phyloP scores from a whole-genome alignment of 2,888 invertebrate genomes.

The Isoperla grammatica region DNA sequence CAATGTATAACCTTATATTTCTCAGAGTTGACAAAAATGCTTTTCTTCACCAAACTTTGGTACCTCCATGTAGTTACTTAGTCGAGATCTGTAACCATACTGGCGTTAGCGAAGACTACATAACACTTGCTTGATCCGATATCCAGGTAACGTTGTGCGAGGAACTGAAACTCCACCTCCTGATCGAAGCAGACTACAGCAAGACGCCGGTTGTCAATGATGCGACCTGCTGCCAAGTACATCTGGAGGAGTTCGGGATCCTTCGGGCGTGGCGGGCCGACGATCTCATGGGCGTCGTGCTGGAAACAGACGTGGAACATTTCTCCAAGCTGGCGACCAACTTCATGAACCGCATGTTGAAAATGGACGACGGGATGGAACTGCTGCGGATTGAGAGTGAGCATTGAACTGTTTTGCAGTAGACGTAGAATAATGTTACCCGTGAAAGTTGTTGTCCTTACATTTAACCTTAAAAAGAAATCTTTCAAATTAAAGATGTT shows the following conservation, averaged over 20 bases:
- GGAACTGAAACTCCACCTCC: slow-evolving; percentile 39
- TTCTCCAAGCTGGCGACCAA: slow-evolving; percentile 61
- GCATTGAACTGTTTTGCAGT: slow-evolving; percentile 38
- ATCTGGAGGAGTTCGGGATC: slow-evolving; percentile 75
- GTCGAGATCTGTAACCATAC: too few species aligned
- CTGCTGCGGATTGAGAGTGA: slow-evolving; percentile 73
- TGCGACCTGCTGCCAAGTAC: slow-evolving; percentile 29
- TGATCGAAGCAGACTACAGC: slow-evolving; percentile 40
- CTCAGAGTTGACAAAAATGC: too few species aligned
- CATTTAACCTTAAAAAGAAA: slow-evolving; percentile 2
- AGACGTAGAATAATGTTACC: slow-evolving; percentile 3
- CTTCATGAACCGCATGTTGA: slow-evolving; percentile 64
- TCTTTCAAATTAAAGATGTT: slow-evolving; percentile 6
- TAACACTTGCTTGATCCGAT: too few species aligned
- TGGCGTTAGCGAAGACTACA: too few species aligned
- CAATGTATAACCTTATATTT: too few species aligned
- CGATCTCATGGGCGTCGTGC: slow-evolving; percentile 64
- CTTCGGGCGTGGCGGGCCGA: slow-evolving; percentile 47
- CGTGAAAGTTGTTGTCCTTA: not conserved
- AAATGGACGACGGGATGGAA: slow-evolving; percentile 70
- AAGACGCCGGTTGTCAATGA: slow-evolving; percentile 8
- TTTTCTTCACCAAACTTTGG: too few species aligned
- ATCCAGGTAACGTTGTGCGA: slow-evolving; percentile 32
- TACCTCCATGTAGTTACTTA: too few species aligned
- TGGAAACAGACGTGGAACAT: slow-evolving; percentile 71